Evolutionary conservation across 1,140 invertebrate species (phyloP).

Genomic region (Caenorhabditis latens): DNA sequence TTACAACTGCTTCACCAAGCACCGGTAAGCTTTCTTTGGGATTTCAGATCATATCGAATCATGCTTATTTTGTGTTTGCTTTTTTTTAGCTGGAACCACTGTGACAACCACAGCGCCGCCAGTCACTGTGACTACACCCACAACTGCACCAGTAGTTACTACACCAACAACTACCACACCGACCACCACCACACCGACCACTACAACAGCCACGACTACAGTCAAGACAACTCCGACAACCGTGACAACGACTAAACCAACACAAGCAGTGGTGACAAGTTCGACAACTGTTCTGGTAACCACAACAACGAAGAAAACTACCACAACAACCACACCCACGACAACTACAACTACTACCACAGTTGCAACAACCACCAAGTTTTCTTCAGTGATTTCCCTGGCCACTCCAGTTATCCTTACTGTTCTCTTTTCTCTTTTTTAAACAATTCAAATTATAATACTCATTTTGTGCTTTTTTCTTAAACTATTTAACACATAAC

Average conservation of each 20-base stretch:
- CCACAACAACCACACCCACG: background rate
- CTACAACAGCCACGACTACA: background rate
- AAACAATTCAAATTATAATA: background rate
- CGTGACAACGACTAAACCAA: background rate
- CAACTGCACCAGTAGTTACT: background rate
- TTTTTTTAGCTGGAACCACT: background rate
- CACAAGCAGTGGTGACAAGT: background rate
- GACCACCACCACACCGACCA: background rate
- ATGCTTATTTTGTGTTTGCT: background rate
- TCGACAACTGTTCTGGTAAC: background rate
- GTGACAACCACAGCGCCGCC: slow-evolving; percentile 8
- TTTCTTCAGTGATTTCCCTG: background rate
- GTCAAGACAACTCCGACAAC: background rate
- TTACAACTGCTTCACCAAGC: slow-evolving; percentile 12
- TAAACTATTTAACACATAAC: no score
- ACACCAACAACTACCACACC: background rate
- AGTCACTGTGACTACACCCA: background rate
- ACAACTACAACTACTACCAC: background rate
- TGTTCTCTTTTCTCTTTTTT: background rate
- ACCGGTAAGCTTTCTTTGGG: slow-evolving; percentile 4
- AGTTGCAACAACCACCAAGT: background rate
- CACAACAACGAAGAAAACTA: background rate
- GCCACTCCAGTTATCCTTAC: slow-evolving; percentile 10
- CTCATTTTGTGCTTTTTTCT: background rate
- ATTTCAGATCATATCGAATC: background rate